Conservation (phyloP, 2,888 invertebrate genomes). For the Agrotis segetum region DNA sequence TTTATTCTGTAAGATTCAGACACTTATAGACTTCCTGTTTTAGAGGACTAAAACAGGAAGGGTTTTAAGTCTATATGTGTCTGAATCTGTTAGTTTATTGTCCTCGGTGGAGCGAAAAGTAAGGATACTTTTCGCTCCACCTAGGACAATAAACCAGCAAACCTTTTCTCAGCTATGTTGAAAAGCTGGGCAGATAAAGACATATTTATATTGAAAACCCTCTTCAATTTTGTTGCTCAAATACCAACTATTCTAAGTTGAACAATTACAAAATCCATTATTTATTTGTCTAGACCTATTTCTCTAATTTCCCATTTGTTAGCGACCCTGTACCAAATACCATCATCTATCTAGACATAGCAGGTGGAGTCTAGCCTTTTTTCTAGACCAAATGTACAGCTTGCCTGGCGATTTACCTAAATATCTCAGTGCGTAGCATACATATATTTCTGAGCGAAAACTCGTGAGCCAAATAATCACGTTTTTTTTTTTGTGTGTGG, state of each 20-base stretch:
- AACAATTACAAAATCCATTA: not conserved
- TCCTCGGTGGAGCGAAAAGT: too few relatives aligned
- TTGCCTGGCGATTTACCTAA: constrained; percentile 71
- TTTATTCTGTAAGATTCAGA: too few relatives aligned
- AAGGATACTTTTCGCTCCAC: too few relatives aligned
- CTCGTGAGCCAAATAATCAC: constrained; percentile 68
- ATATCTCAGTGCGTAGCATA: constrained; percentile 64
- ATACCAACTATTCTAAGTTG: not conserved
- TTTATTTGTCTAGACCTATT: not conserved
- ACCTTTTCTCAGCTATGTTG: too few relatives aligned
- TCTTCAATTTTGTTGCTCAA: too few relatives aligned
- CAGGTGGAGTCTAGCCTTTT: constrained; percentile 36
- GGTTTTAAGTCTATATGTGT: too few relatives aligned
- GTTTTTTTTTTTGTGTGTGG: constrained; percentile 35
- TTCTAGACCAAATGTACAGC: constrained; percentile 50
- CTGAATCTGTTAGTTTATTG: too few relatives aligned
- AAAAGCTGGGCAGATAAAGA: too few relatives aligned
- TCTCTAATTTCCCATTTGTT: not conserved
- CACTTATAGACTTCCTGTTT: too few relatives aligned
- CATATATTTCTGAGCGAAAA: constrained; percentile 49
- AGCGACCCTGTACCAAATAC: constrained; percentile 25
- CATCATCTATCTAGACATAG: constrained; percentile 10
- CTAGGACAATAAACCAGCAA: too few relatives aligned
- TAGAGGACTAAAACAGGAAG: too few relatives aligned
- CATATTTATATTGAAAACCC: too few relatives aligned